Conservation (phyloP, 2,113 vertebrate species). For the Bambusicola thoracicus region DNA sequence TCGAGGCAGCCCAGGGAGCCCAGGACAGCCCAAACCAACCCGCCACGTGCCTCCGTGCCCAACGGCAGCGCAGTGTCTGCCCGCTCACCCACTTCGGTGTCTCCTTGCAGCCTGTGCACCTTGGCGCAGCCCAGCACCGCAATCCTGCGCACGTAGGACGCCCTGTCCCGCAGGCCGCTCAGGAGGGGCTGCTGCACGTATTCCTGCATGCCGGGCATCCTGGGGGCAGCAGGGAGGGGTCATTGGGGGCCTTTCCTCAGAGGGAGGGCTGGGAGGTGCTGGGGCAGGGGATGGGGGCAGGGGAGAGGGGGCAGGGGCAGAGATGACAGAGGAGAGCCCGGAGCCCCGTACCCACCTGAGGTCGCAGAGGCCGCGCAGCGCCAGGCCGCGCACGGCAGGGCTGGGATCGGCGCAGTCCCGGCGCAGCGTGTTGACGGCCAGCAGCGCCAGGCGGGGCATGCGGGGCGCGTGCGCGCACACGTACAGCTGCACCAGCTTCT, state of each 20-base stretch:
- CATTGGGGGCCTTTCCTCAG: not conserved
- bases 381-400: constrained; percentile 92
- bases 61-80: not conserved
- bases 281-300: not conserved
- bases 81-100: constrained; percentile 86
- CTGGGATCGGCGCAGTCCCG: constrained; percentile 94
- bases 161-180: constrained; percentile 88
- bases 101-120: constrained; percentile 87
- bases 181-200: constrained; percentile 92
- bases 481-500: constrained; percentile 93
- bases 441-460: constrained; percentile 91
- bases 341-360: constrained; percentile 78
- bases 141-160: constrained; percentile 91
- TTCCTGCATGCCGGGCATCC: constrained; percentile 91
- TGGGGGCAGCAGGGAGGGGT: not conserved
- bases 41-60: too few relatives aligned
- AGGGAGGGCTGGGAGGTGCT: not conserved
- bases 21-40: too few relatives aligned
- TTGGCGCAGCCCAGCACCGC: constrained; percentile 95
- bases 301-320: too few relatives aligned
- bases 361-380: constrained; percentile 91
- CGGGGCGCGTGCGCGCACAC: constrained; percentile 89
- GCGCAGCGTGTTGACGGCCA: constrained; percentile 92
- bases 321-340: not conserved
- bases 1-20: too few relatives aligned